Percentiles rank a stretch among this genome's conserved stretches.
Conservation (phyloP, 2,113 vertebrate genomes). For the Neodontobutis hainanensis region DNA sequence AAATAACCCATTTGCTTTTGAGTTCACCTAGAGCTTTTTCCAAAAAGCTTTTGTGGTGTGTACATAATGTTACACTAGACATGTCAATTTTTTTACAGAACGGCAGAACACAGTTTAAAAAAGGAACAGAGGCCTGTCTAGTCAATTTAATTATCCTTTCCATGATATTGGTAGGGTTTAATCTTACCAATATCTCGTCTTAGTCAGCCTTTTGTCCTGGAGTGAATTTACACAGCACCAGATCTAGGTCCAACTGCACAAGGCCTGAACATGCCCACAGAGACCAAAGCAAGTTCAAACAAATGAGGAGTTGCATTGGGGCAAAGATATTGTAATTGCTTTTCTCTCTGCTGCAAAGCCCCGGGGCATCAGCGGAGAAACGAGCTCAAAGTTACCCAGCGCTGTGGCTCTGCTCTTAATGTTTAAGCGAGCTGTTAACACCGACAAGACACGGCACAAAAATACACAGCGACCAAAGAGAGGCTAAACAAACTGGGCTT, state of each 20-base stretch:
- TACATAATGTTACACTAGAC: too few relatives aligned
- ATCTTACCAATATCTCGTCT: too few relatives aligned
- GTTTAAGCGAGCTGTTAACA: conserved; percentile 48
- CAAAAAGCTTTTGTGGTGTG: too few relatives aligned
- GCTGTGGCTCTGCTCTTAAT: conserved; percentile 41
- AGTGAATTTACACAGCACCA: conserved; percentile 26
- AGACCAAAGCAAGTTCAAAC: conserved; percentile 64
- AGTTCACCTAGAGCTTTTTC: too few relatives aligned
- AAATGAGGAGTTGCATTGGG: conserved; percentile 57
- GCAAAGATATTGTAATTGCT: conserved; percentile 52
- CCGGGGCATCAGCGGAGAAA: conserved; percentile 46
- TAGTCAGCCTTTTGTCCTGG: background rate
- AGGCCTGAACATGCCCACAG: conserved; percentile 42
- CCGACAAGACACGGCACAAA: conserved; percentile 34
- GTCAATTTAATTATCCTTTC: too few relatives aligned
- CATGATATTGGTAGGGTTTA: too few relatives aligned
- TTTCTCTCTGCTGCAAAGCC: conserved; percentile 61
- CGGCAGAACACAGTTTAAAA: too few relatives aligned
- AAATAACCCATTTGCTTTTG: too few relatives aligned
- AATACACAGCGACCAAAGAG: conserved; percentile 42
- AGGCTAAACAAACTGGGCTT: conserved; percentile 23
- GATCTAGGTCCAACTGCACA: conserved; percentile 30
- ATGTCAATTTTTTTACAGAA: too few relatives aligned
- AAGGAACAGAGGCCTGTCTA: too few relatives aligned
- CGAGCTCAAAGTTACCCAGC: conserved; percentile 34